A percentile compares a stretch with the other conserved stretches of the same genome.
Conservation (phyloP, 2,797 vertebrate species). For the Buphagus erythrorhynchus region DNA sequence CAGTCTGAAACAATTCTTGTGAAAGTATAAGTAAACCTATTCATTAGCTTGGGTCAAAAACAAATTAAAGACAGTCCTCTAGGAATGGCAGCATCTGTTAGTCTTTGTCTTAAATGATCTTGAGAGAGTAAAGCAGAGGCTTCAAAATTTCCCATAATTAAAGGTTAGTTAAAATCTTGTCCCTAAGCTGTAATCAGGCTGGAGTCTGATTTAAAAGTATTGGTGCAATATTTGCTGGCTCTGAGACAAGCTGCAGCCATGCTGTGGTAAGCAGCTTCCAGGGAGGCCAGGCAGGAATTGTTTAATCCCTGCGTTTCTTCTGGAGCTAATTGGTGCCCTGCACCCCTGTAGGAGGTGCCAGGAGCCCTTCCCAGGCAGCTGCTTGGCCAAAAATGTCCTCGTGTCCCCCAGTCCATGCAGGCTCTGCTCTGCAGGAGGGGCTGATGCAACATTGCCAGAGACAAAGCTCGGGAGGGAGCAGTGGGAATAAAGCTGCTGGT, state of each 20-base stretch:
- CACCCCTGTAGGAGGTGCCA: background rate
- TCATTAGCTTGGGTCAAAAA: conserved; percentile 21
- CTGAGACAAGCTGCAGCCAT: background rate
- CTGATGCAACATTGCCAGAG: conserved; percentile 9
- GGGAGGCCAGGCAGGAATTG: background rate
- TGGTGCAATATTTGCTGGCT: background rate
- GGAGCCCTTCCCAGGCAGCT: background rate
- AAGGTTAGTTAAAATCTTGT: conserved; percentile 29
- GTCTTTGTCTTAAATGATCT: conserved; percentile 45
- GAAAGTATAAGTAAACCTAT: background rate
- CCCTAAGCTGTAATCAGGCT: conserved; percentile 9
- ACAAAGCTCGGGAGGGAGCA: background rate
- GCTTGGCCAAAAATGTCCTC: background rate
- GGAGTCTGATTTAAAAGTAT: background rate
- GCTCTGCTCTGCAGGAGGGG: background rate
- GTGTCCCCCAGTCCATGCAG: accelerated
- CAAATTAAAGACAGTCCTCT: conserved; percentile 25
- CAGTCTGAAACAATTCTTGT: background rate
- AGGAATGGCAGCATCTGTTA: conserved; percentile 43
- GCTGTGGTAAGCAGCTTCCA: background rate
- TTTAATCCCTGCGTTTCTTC: background rate
- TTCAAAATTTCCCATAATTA: conserved; percentile 16
- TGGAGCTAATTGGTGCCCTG: background rate
- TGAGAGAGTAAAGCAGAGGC: conserved; percentile 18
- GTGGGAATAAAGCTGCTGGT: background rate